Base-by-base conservation (phyloP, 2,113 vertebrate genomes). In the Diglossa brunneiventris region DNA sequence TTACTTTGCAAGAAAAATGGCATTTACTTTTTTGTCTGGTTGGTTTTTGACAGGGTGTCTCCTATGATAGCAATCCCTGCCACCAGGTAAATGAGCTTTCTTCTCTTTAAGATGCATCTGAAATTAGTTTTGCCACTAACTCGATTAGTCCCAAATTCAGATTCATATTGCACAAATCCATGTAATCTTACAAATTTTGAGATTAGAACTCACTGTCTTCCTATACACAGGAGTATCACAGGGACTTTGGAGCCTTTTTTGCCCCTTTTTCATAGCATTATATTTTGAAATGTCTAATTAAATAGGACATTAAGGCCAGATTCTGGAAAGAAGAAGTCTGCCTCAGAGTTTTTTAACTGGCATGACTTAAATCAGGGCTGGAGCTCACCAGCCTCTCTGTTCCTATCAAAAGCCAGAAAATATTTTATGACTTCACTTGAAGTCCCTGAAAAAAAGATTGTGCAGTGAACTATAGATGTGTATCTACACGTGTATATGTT, bases 21-120 rank as follows among this genome's bases (percentile, higher is more conserved):
- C 37, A 50, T 77, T 93, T 33, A 95, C 9, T 2, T 66, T 62
- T 56, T 50, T 16, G 6, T 87, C 66, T 64, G 10, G 9, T 87
- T 75, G 3, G 2, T 62, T 94, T 90, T 77, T 66, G 39, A 92
- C 89, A 97, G 96, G 95, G 96, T 49, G 0, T 3, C 90, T 96
- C 96, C 15, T 97, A 97, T n/a, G 96, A 97, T 5, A 92, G 96
- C 83, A 97, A 96, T 68, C 95, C 96, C 41, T 97, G 96, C 53
- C 94, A 96, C 66, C 92, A 97, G 96, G 96, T 97, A 96, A 96
- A 64, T 61, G 28, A 6, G 11, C 28, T 94, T 89, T 42, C 26
- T 91, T 7, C 30, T 76, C 58, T 76, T 62, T 79, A 76, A 70
- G 62, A 64, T 55, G 33, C 12, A 46, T 47, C 21, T 10, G 11